Percentiles rank a stretch among this genome's conserved stretches.
These are phyloP conservation scores for Rhabdornis inornatus DNA, from an alignment of 2,113 vertebrate species.

Conservation along the genomic window DNA sequence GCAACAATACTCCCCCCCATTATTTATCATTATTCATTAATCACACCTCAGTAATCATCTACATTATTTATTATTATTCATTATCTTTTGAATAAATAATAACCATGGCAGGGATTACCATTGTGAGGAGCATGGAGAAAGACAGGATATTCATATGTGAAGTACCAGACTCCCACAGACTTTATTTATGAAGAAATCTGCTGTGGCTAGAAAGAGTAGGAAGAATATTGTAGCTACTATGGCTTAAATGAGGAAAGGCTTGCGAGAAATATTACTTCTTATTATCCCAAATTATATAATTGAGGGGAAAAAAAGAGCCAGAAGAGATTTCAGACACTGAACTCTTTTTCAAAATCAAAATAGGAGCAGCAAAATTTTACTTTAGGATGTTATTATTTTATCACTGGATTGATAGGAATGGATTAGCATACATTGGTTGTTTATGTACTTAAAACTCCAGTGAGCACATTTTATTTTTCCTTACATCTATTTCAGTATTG, in stretches of 20 bases:
- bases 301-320: not conserved
- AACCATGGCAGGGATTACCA: not conserved
- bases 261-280: not conserved
- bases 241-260: not conserved
- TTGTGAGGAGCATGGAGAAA: not conserved
- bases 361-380: not conserved
- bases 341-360: not conserved
- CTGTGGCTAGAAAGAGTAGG: not conserved
- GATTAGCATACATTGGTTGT: not conserved
- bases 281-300: not conserved
- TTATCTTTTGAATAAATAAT: conserved; percentile 16
- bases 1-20: not conserved
- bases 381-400: not conserved
- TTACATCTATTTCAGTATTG: not conserved
- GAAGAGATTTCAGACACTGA: not conserved
- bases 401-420: not conserved
- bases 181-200: not conserved
- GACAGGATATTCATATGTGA: not conserved
- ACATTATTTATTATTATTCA: conserved; percentile 5
- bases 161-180: not conserved
- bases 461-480: not conserved
- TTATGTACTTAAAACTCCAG: not conserved
- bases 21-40: conserved; percentile 32
- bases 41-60: not conserved
- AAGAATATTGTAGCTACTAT: not conserved